Conservation (phyloP, 1,140 invertebrate species). For the Frieseomelitta varia region DNA sequence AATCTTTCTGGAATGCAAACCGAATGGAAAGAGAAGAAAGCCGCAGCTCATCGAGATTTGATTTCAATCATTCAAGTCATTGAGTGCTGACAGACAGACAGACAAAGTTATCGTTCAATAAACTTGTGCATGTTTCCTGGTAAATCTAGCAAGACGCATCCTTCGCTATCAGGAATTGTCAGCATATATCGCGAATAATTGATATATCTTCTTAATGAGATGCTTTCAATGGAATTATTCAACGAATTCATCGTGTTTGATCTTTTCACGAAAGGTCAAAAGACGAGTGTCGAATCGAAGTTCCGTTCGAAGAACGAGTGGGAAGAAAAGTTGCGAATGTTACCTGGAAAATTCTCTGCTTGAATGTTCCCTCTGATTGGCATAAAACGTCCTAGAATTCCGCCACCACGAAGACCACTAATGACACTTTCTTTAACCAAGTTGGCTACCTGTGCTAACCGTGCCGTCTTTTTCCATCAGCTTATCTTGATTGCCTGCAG, state of each 20-base stretch:
- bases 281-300: too few relatives aligned
- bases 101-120: conserved; percentile 32
- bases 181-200: neutral
- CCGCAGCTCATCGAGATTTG: conserved; percentile 31
- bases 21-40: neutral
- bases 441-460: conserved; percentile 8
- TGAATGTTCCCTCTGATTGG: neutral
- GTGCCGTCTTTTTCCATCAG: neutral
- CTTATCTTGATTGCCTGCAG: conserved; percentile 54
- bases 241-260: too few relatives aligned
- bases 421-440: conserved; percentile 33
- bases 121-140: neutral
- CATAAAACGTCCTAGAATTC: conserved; percentile 23
- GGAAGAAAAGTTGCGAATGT: neutral
- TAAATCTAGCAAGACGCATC: neutral
- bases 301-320: neutral
- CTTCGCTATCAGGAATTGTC: neutral
- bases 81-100: conserved; percentile 52
- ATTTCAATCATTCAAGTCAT: conserved; percentile 36
- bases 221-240: neutral
- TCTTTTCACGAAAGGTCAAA: neutral
- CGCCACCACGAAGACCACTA: conserved; percentile 19
- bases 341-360: neutral
- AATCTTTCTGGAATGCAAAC: conserved; percentile 30
- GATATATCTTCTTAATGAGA: neutral